Evolutionary conservation across 2,888 invertebrate species (phyloP), one percentile per base, ranked within the genome.

Genomic region (Archips crataeganus): DNA sequence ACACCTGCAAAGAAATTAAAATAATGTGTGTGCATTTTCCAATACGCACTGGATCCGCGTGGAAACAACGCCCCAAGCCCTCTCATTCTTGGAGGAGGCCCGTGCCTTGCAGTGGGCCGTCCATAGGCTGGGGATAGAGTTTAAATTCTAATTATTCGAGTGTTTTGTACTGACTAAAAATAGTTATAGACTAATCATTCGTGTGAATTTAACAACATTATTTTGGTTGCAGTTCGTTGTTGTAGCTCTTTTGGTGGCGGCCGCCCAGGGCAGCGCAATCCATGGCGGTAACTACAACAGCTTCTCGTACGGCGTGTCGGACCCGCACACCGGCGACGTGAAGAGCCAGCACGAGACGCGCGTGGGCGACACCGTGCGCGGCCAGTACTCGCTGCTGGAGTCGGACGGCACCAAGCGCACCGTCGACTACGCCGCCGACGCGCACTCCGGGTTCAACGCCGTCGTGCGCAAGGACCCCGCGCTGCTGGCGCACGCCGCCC

Each of bases 341-440:
- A 94, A 94, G 89, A 91, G 90, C 88, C 96, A 96, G 88, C 95
- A 95, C 77, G 96, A 96, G 91, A 95, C 95, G 75, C 95, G 96
- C 75, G 90, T 93, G 77, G 96, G 96, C n/a, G 96, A 96, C 88
- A 94, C 94, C 79, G 96, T 96, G 61, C 95, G 95, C 77, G 94
- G 94, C 76, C 94, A 93, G 78, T 93, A 93, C 90, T 93, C 93
- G 6, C 89, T 93, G 71, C 84, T 96, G 90, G 86, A 95, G 79
- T 95, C 96, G 39, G 96, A 96, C 82, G 96, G 96, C 79, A 95
- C 95, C 71, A 95, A 95, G 84, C 95, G 96, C 78, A 96, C 95
- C 45, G 96, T 96, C 0, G 96, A 96, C 77, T 95, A 95, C 71
- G 76, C 78, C 23, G 78, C 77, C 57, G 80, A 81, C 23, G 23